phyloP scores from a whole-genome alignment of 1,140 invertebrate species.

The Drosophila navojoa region DNA sequence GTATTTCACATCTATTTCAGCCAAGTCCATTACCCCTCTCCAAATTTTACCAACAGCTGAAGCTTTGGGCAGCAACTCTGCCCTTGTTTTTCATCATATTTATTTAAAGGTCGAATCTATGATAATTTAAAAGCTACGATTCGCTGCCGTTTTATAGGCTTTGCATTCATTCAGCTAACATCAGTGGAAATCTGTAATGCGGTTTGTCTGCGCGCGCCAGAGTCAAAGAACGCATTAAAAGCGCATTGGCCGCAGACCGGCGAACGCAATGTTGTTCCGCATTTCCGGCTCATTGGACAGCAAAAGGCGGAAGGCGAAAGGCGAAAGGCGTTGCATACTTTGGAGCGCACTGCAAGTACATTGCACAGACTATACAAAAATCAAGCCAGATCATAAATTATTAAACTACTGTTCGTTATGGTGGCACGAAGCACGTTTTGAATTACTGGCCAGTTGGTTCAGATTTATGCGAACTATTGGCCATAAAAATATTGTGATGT shows the following conservation, averaged over 20 bases:
- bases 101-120: too few species aligned
- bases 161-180: too few species aligned
- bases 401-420: slow-evolving; percentile 50
- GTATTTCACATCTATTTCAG: too few species aligned
- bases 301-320: slow-evolving; percentile 15
- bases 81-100: too few species aligned
- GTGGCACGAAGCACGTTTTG: slow-evolving; percentile 36
- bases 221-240: slow-evolving; percentile 77
- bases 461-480: slow-evolving; percentile 64
- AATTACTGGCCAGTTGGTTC: slow-evolving; percentile 53
- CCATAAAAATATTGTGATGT: slow-evolving; percentile 67
- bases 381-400: slow-evolving; percentile 66
- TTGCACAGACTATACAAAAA: slow-evolving; percentile 48
- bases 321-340: slow-evolving; percentile 39
- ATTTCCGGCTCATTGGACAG: slow-evolving; percentile 72
- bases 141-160: too few species aligned
- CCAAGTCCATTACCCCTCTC: too few species aligned
- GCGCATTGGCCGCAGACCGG: slow-evolving; percentile 51
- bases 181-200: too few species aligned
- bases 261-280: slow-evolving; percentile 39
- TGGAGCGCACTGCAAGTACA: slow-evolving; percentile 6
- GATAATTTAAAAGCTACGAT: too few species aligned
- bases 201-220: slow-evolving; percentile 8
- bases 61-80: too few species aligned
- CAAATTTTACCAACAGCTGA: too few species aligned